Base-by-base conservation (phyloP, 2,888 invertebrate genomes). In the Metopia argyrocephala region DNA sequence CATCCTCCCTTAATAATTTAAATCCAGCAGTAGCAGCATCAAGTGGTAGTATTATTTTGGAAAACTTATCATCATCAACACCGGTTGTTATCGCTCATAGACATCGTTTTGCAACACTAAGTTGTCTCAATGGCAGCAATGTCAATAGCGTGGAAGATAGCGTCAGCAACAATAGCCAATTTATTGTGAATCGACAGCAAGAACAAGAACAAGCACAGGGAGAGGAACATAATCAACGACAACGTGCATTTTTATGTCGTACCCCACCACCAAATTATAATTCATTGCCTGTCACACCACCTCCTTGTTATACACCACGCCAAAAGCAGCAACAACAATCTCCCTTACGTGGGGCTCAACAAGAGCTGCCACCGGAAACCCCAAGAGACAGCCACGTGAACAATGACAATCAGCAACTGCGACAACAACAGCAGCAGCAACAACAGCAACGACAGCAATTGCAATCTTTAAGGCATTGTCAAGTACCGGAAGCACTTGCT, bases 211-310 rank as follows among this genome's bases (percentile, higher is more conserved):
- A n/a, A n/a, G n/a, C n/a, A n/a, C n/a, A n/a, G 20, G 50, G 28
- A 28, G 52, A 74, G 15, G 38, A 38, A 38, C 15, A 52, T 50
- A 65, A 23, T 18, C 64, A 50, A 38, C 59, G 7, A 50, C 46
- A 18, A 23, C 50, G 50, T 68, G 54, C 78, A 38, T 70, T 79
- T 65, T 27, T 85, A 78, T 66, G 79, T 84, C 83, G 85, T 12
- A 79, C 86, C 20, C 85, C 87, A 74, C 86, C 86, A 46, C 87
- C 88, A 1, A 79, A 86, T 76, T 87, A 89, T 68, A 84, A 86
- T 28, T 86, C 85, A 2, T 73, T 86, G 82, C 87, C 89, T 7
- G 78, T 86, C 28, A 89, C 90, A 27, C 90, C 90, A 38, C 90
- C 90, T 20, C 89, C 90, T 54, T 85, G 88, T 31, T 89, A 90